Conservation (phyloP, 2,113 vertebrate species). For the Arvicanthis niloticus region DNA sequence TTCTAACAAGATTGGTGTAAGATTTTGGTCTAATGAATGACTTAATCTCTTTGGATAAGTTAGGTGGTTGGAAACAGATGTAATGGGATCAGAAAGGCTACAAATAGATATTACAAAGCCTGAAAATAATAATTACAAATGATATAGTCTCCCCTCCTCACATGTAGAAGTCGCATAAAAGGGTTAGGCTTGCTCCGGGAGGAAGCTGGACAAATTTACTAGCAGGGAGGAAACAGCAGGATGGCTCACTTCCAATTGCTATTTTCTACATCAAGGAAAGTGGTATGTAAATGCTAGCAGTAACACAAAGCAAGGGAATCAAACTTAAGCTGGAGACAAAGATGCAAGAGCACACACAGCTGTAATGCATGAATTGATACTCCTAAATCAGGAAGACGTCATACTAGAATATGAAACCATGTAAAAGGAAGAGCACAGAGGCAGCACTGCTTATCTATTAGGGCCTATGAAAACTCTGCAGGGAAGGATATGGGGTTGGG, state of each 20-base stretch:
- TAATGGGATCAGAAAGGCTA: conserved; percentile 23
- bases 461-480: not conserved
- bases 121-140: conserved; percentile 55
- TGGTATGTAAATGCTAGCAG: conserved; percentile 48
- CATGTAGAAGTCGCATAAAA: conserved; percentile 40
- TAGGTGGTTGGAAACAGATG: conserved; percentile 24
- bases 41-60: conserved; percentile 40
- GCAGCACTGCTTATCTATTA: not conserved
- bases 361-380: conserved; percentile 12
- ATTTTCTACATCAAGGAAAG: conserved; percentile 50
- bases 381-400: conserved; percentile 13
- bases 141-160: conserved; percentile 20
- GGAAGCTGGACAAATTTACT: conserved; percentile 40
- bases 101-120: conserved; percentile 21
- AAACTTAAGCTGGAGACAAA: conserved; percentile 40
- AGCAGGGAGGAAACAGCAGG: conserved; percentile 56
- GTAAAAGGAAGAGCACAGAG: conserved; percentile 24
- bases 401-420: not conserved
- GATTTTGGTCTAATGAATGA: conserved; percentile 11
- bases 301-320: conserved; percentile 48
- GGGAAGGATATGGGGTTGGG: not conserved
- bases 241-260: conserved; percentile 36
- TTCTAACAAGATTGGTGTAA: conserved; percentile 47
- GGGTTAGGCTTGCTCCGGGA: not conserved
- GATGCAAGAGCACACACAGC: conserved; percentile 10